These are phyloP conservation scores for Alaudala cheleensis DNA, from an alignment of 2,113 vertebrate genomes.

Conservation along the genomic window DNA sequence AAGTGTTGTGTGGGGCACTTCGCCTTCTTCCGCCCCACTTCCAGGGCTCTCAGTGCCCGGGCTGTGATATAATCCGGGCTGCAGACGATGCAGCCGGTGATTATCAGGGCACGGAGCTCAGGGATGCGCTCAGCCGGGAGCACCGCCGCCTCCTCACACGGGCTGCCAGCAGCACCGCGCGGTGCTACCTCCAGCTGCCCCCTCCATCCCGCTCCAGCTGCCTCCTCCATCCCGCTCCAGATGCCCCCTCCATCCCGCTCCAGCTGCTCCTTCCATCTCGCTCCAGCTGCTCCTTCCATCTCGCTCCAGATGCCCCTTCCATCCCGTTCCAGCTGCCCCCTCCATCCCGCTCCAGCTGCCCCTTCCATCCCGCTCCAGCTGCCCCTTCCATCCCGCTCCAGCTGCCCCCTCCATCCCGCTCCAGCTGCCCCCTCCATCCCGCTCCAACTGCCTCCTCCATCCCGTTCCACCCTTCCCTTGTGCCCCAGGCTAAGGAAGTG, in stretches of 20 bases:
- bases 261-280: too few species aligned
- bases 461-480: background rate
- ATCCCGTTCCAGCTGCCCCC: background rate
- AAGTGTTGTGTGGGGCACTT: background rate
- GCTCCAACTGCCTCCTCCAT: background rate
- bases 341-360: background rate
- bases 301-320: too few species aligned
- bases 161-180: background rate
- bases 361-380: too few species aligned
- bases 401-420: too few species aligned
- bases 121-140: background rate
- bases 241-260: background rate
- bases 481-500: background rate
- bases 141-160: background rate
- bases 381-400: too few species aligned
- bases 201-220: too few species aligned
- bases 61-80: rapidly evolving
- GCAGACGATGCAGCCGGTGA: rapidly evolving
- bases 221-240: too few species aligned
- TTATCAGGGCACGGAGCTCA: background rate
- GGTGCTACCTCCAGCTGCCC: rapidly evolving
- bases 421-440: too few species aligned
- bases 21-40: rapidly evolving
- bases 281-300: too few species aligned
- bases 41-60: rapidly evolving